Conservation (phyloP, 2,797 vertebrate species). For the Malurus splendens region DNA sequence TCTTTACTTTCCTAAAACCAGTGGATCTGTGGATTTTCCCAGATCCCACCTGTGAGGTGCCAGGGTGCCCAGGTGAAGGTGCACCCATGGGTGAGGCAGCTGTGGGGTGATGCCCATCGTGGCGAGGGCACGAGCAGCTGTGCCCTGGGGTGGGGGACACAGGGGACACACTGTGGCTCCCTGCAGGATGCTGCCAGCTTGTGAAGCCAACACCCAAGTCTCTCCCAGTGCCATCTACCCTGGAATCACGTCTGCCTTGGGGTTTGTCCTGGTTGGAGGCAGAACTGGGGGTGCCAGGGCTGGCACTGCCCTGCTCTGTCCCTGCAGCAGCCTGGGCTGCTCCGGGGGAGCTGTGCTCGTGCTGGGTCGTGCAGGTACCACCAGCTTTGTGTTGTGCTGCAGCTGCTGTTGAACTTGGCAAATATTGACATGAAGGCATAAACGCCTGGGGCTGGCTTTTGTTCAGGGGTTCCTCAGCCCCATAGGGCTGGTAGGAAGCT, state of each 20-base stretch:
- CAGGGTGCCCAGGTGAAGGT: neutral
- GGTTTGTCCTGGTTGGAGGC: accelerated
- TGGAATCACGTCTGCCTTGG: neutral
- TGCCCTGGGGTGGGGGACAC: accelerated
- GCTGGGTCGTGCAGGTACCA: accelerated
- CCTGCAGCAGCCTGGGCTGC: neutral
- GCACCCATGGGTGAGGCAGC: accelerated
- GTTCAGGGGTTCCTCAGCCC: neutral
- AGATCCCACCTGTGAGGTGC: accelerated
- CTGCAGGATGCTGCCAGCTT: accelerated
- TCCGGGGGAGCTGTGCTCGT: accelerated
- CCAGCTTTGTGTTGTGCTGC: neutral
- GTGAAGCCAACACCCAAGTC: accelerated
- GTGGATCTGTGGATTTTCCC: accelerated
- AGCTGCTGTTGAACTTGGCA: neutral
- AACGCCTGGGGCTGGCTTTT: neutral
- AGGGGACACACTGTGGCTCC: accelerated
- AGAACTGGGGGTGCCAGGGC: neutral
- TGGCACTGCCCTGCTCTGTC: neutral
- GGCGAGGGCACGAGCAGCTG: accelerated
- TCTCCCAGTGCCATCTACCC: neutral
- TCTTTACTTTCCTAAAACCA: neutral
- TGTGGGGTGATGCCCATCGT: accelerated
- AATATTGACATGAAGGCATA: accelerated
- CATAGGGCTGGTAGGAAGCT: neutral